These are phyloP conservation scores for Epinephelus malabaricus DNA, from an alignment of 2,797 vertebrate species.

Conservation along the genomic window DNA sequence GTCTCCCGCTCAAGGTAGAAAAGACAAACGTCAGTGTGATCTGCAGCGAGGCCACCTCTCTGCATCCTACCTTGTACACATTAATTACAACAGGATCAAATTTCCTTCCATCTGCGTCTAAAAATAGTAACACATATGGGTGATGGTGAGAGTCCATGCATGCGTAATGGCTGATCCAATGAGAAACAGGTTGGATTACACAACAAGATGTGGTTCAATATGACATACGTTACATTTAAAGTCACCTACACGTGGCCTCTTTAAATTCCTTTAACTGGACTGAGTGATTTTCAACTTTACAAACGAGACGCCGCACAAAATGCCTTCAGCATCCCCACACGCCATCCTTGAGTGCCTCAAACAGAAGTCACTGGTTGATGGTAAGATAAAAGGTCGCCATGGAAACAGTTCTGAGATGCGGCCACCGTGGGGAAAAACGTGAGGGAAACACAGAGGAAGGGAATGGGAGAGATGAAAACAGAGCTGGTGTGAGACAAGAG, in stretches of 20 bases:
- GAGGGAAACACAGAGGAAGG: constrained; percentile 18
- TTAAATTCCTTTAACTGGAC: neutral
- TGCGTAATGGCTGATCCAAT: neutral
- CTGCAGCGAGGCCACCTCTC: constrained; percentile 15
- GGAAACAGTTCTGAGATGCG: constrained; percentile 60
- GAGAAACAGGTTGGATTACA: constrained; percentile 1
- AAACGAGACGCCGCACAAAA: constrained; percentile 6
- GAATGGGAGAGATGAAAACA: constrained; percentile 14
- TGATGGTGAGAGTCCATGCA: constrained; percentile 10
- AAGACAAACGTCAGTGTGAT: constrained; percentile 30
- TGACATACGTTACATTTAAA: neutral
- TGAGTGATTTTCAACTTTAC: constrained; percentile 24
- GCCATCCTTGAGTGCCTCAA: constrained; percentile 29
- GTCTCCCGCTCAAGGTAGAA: constrained; percentile 44
- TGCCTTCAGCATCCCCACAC: constrained; percentile 27
- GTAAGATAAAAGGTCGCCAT: constrained; percentile 69
- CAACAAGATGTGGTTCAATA: neutral
- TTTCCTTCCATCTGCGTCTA: constrained; percentile 33
- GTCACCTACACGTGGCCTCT: neutral
- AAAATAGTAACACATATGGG: constrained; percentile 43
- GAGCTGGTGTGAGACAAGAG: constrained; percentile 9
- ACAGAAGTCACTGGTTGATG: constrained; percentile 34
- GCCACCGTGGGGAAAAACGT: constrained; percentile 16
- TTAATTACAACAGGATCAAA: constrained; percentile 29
- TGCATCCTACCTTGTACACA: constrained; percentile 13